Evolutionary conservation across 2,888 invertebrate species (phyloP).

Genomic region (Poecilobothrus nobilitatus): DNA sequence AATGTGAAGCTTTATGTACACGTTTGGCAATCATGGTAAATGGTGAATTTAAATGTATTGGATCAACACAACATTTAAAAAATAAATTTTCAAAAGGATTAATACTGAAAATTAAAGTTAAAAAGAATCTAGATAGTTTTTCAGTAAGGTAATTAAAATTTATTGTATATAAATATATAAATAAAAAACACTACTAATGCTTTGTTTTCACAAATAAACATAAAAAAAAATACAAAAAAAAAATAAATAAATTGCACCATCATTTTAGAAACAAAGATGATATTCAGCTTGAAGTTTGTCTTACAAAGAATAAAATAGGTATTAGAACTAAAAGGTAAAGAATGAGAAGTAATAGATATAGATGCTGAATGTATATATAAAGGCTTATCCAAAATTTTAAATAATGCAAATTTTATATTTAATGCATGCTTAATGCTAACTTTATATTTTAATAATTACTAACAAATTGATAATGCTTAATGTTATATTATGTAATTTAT

Average conservation of each 20-base stretch:
- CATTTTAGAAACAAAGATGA: not conserved
- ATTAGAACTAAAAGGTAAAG: not conserved
- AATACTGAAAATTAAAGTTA: slow-evolving; percentile 44
- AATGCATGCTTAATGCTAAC: no score
- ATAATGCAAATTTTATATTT: not conserved
- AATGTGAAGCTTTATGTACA: slow-evolving; percentile 70
- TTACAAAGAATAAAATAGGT: not conserved
- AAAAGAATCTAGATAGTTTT: not conserved
- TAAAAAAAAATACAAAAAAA: no score
- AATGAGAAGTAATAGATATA: no score
- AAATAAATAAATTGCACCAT: not conserved
- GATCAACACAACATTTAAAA: slow-evolving; percentile 66
- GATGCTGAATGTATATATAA: no score
- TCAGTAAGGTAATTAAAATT: not conserved
- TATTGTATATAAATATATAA: no score
- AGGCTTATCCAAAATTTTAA: no score
- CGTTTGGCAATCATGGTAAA: slow-evolving; percentile 67
- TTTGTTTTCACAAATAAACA: no score
- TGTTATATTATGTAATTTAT: no score
- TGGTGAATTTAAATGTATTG: slow-evolving; percentile 59
- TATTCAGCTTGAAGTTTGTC: not conserved
- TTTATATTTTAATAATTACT: no score
- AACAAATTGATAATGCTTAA: no score
- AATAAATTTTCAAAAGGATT: slow-evolving; percentile 54
- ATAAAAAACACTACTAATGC: no score